Evolutionary conservation across 2,888 invertebrate genomes (phyloP), one percentile per base, ranked within the genome.

Genomic region (Rhogogaster chlorosoma): DNA sequence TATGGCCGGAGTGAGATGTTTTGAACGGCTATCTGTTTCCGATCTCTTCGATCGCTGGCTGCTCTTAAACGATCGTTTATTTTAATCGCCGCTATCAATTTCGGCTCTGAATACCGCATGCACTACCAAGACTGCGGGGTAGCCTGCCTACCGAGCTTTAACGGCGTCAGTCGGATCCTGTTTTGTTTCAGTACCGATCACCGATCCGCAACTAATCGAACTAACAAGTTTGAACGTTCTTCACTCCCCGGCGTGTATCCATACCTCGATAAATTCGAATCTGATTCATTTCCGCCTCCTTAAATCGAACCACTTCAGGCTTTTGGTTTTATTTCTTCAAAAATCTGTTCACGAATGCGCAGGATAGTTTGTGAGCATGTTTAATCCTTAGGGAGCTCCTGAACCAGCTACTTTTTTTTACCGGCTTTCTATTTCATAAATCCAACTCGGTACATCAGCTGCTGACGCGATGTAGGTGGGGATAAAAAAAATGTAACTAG

Each of bases 1-100:
- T 92, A 93, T 92, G 89, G 90, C 61, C 87, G 91, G 91, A 93
- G 92, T 93, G 93, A 93, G 92, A 93, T 91, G 92, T 93, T 93
- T 91, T 91, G 93, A 93, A 87, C 88, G 91, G 90, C 90, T 89
- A 93, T 93, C 91, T 89, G 90, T 93, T 90, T 89, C 89, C 91
- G 90, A 92, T 92, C 90, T 89, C 87, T 84, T 87, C 87, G 89
- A 88, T 87, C 88, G 86, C 87, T 86, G 86, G 86, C 87, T 88
- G 86, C 88, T 89, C 88, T 87, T 93, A 92, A 92, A 93, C 92
- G 92, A 91, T 92, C 92, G 90, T 92, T 92, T 91, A 90, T 89
- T 91, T 91, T 92, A 92, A 93, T 93, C 92, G 90, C 89, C 86
- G 86, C 87, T 89, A 92, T 92, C 89, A 91, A 92, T 92, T 89